Conservation (phyloP, 2,797 vertebrate species). For the Gastrophryne carolinensis region DNA sequence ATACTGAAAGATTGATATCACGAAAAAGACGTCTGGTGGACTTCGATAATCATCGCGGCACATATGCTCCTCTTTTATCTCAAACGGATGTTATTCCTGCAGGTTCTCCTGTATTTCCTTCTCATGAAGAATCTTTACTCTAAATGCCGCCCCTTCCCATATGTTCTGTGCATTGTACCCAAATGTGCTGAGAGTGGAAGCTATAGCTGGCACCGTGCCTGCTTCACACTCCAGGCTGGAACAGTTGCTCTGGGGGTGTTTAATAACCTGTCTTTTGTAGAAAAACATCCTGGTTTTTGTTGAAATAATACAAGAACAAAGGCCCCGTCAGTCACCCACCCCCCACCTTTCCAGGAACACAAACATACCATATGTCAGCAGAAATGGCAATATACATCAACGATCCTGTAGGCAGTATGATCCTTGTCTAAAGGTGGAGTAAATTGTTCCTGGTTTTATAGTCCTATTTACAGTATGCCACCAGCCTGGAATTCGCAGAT, state of each 20-base stretch:
- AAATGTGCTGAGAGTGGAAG: conserved; percentile 40
- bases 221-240: conserved; percentile 4
- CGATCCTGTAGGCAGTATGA: background rate
- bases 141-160: conserved; percentile 25
- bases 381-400: conserved; percentile 36
- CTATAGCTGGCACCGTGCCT: conserved; percentile 30
- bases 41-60: conserved; percentile 11
- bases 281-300: conserved; percentile 41
- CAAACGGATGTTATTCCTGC: conserved; percentile 8
- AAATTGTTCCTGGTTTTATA: background rate
- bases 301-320: conserved; percentile 34
- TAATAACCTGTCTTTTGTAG: conserved; percentile 40
- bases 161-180: conserved; percentile 44
- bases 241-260: conserved; percentile 39
- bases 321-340: conserved; percentile 29
- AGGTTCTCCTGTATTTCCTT: conserved; percentile 9
- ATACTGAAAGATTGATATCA: conserved; percentile 22
- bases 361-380: conserved; percentile 35
- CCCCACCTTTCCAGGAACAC: conserved; percentile 26
- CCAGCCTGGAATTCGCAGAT: background rate
- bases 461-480: conserved; percentile 1
- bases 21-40: background rate
- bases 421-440: conserved; percentile 10
- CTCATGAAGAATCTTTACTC: conserved; percentile 16
- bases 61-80: conserved; percentile 17